Evolutionary conservation across 2,888 invertebrate species (phyloP).

Genomic region (Synanthedon andrenaeformis): DNA sequence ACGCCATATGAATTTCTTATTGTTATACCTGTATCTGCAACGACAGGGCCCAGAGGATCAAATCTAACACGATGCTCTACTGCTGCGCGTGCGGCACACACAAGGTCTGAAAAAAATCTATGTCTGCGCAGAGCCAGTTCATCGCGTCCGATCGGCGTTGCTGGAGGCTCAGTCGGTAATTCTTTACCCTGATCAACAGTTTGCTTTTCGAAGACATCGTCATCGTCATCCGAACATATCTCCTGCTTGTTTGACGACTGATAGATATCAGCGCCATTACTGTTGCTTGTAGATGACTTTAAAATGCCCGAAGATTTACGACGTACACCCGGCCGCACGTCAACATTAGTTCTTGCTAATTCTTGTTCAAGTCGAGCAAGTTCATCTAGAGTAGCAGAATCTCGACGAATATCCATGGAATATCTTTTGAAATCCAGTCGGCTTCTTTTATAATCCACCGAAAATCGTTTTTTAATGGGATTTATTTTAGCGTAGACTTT

Average conservation of each 20-base stretch:
- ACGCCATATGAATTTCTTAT: no score
- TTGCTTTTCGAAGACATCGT: constrained; percentile 73
- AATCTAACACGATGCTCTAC: constrained; percentile 81
- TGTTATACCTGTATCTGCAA: constrained; percentile 68
- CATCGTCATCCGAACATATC: constrained; percentile 54
- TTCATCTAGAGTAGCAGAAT: constrained; percentile 50
- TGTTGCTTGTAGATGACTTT: constrained; percentile 52
- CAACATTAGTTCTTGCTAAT: constrained; percentile 52
- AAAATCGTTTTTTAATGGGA: constrained; percentile 47
- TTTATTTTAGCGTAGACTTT: constrained; percentile 36
- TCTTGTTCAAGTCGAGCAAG: constrained; percentile 48
- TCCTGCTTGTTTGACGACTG: constrained; percentile 23
- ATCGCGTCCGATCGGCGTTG: constrained; percentile 82
- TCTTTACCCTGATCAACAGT: constrained; percentile 42
- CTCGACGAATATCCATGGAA: constrained; percentile 53
- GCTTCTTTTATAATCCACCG: constrained; percentile 51
- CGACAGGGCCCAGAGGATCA: constrained; percentile 77
- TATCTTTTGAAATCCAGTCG: constrained; percentile 54
- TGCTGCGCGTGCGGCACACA: constrained; percentile 78
- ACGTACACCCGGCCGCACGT: constrained; percentile 38
- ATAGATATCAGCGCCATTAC: constrained; percentile 35
- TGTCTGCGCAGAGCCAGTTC: constrained; percentile 82
- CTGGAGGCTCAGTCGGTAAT: constrained; percentile 76
- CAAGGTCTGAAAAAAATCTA: constrained; percentile 82
- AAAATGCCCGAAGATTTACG: constrained; percentile 61